phyloP scores from a whole-genome alignment of 2,888 invertebrate genomes.

The Chymomyza fuscimana region DNA sequence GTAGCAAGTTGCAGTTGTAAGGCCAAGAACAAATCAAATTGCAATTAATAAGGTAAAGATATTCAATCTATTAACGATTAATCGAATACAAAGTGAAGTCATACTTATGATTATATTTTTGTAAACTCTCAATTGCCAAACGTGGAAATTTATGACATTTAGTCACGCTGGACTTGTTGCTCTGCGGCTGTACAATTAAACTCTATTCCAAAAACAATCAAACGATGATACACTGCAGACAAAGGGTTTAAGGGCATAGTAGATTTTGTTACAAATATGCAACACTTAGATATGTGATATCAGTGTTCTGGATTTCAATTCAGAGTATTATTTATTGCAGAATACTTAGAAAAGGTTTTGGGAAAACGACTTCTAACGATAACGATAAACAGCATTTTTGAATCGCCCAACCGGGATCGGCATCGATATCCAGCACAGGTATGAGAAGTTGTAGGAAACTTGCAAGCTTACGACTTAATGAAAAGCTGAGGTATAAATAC shows the following conservation, averaged over 20 bases:
- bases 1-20: not conserved
- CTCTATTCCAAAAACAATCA: not conserved
- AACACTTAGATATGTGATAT: too few species aligned
- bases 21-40: not conserved
- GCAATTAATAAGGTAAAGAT: not conserved
- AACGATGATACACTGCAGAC: not conserved
- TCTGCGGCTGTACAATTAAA: not conserved
- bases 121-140: not conserved
- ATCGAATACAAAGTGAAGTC: not conserved
- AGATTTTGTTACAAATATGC: too few species aligned
- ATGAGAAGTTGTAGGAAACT: too few species aligned
- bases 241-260: not conserved
- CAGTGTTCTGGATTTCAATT: too few species aligned
- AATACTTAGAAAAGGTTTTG: too few species aligned
- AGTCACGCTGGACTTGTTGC: slow-evolving; percentile 2
- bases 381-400: too few species aligned
- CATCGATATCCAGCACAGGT: too few species aligned
- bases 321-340: too few species aligned
- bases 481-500: too few species aligned
- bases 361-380: too few species aligned
- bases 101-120: not conserved
- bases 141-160: not conserved
- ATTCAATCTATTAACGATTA: not conserved
- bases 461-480: too few species aligned
- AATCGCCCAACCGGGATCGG: too few species aligned